Conservation (phyloP, 2,797 vertebrate species). For the Sparus aurata region DNA sequence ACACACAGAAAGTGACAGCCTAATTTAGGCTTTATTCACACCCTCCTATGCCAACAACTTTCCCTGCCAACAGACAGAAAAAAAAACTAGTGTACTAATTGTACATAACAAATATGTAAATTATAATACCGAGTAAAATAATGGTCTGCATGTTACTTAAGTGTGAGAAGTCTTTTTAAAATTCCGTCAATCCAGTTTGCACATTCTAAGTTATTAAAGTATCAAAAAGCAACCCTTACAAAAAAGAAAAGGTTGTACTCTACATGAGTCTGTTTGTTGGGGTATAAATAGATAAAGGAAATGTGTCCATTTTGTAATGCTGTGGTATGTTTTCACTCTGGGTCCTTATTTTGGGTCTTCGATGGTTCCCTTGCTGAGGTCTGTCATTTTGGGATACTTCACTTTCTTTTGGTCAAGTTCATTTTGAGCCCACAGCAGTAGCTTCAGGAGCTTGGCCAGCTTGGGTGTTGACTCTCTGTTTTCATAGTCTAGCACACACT, state of each 20-base stretch:
- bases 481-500: conserved; percentile 97
- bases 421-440: conserved; percentile 99
- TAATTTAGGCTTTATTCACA: conserved; percentile 85
- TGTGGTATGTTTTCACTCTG: conserved; percentile 56
- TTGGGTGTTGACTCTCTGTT: conserved; percentile 98
- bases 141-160: conserved; percentile 67
- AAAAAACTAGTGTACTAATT: conserved; percentile 78
- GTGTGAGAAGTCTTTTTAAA: conserved; percentile 74
- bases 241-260: conserved; percentile 81
- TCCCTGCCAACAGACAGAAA: conserved; percentile 84
- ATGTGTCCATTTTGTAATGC: conserved; percentile 77
- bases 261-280: conserved; percentile 80
- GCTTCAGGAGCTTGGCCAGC: conserved; percentile 97
- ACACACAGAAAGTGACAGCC: conserved; percentile 73
- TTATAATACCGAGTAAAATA: conserved; percentile 69
- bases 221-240: conserved; percentile 84
- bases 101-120: conserved; percentile 78
- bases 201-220: conserved; percentile 82
- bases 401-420: conserved; percentile 99
- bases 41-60: conserved; percentile 75
- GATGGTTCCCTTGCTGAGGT: conserved; percentile 98
- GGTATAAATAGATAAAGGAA: conserved; percentile 87
- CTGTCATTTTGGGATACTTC: conserved; percentile 99
- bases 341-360: conserved; percentile 95
- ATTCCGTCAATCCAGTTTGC: conserved; percentile 77